Evolutionary conservation across 2,113 vertebrate genomes (phyloP), one percentile per base, ranked within the genome.

Genomic region (Eudyptes chrysolophus): DNA sequence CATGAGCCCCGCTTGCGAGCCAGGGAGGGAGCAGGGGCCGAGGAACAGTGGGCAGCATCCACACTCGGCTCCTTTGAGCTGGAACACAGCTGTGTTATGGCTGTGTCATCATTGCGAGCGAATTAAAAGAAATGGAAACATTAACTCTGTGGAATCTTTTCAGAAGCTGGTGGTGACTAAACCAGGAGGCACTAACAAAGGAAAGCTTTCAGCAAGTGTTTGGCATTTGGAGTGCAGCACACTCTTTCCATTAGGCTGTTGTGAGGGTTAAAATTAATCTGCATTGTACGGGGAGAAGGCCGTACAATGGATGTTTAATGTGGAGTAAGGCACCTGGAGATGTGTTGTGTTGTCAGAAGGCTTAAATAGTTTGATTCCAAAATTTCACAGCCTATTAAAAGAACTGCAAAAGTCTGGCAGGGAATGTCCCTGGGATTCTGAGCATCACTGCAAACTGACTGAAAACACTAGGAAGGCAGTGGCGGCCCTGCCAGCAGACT

Each of bases 121-220:
- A 98, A 98, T 97, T 98, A 98, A 98, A 95, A 98, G 96, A 96
- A 98, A 97, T 97, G 98, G 98, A 98, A 98, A 98, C 98, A 97
- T 98, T 98, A 98, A 98, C 98, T 98, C 97, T 92, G 97, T 96
- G 96, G 97, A 98, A 96, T 97, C 97, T 97, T 98, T 98, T 98
- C 96, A 97, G 98, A 98, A 97, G 97, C 97, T 91, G 94, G 93
- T 96, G 94, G 97, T 95, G 96, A 97, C 86, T 89, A 97, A 97
- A 95, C 77, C 89, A 48, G 81, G 96, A 96, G 87, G 84, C 20
- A 1, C 88, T 90, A 89, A 98, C 98, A 98, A 98, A 98, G 96
- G 84, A 88, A 96, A 85, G 96, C 98, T 98, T 98, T 98, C 97
- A 98, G 94, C 65, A 90, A 97, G 93, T 92, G 95, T 91, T 89